Conservation (phyloP, 23 tunicate species). For the Clavelina lepadiformis region DNA sequence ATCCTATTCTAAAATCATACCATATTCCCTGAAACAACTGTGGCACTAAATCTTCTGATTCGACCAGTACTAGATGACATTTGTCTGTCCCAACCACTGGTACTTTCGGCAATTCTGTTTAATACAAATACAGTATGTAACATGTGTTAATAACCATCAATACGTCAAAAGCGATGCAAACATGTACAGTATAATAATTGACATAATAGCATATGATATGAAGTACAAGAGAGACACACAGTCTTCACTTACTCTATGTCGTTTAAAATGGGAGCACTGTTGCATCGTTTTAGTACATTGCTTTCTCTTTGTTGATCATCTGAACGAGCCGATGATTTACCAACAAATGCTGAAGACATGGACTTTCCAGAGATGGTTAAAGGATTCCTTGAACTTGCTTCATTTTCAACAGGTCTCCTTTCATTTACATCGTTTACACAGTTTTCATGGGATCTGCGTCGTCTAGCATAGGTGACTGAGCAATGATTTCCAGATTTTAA, state of each 20-base stretch:
- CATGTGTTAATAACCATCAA: too few species aligned
- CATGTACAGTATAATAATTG: too few species aligned
- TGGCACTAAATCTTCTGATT: conserved; percentile 76
- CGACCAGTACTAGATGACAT: conserved; percentile 40
- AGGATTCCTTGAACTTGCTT: too few species aligned
- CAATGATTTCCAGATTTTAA: conserved; percentile 5
- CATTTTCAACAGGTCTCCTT: too few species aligned
- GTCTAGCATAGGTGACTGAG: neutral
- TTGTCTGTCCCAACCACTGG: conserved; percentile 19
- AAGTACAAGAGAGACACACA: too few species aligned
- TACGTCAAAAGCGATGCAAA: too few species aligned
- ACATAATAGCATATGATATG: too few species aligned
- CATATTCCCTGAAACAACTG: conserved; percentile 33
- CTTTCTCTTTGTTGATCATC: conserved; percentile 29
- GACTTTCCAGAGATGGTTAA: neutral
- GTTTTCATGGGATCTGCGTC: conserved; percentile 18
- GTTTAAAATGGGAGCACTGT: conserved; percentile 82
- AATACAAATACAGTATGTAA: too few species aligned
- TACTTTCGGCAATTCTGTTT: neutral
- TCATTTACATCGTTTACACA: too few species aligned
- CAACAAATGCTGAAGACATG: conserved; percentile 5
- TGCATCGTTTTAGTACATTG: conserved; percentile 69
- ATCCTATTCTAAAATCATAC: conserved; percentile 1
- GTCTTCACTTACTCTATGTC: conserved; percentile 60
- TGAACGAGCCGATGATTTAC: neutral